Evolutionary conservation across 2,888 invertebrate genomes (phyloP), one percentile per base, ranked within the genome.

Genomic region (Ganaspis brasiliensis): DNA sequence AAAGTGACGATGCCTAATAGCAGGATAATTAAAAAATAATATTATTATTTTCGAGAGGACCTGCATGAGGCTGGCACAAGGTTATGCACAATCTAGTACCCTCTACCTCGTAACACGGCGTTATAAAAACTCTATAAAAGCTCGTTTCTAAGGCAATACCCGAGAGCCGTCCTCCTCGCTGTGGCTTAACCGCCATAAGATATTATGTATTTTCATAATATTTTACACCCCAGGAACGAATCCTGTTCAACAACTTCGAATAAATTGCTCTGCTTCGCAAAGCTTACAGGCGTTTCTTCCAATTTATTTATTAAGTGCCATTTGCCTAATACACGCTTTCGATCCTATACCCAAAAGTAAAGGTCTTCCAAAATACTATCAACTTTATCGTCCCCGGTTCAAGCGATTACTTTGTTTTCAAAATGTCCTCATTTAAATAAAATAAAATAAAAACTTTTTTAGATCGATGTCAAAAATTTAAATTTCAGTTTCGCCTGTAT

Each of bases 151-250:
- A 77, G 76, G 78, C 76, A 74, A 78, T 80, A 82, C 55, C 74
- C 40, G 71, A 56, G 63, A 75, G 71, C 71, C 72, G 49, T 75
- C 76, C 75, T 82, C 82, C 73, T 83, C 77, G 79, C 81, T 79
- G 77, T 72, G 82, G 85, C 82, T 88, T 86, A 85, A 87, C 84
- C 84, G 84, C 86, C 84, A 85, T 86, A 84, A 83, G 85, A 83
- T 83, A 86, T 85, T 87, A 87, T 82, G 84, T 85, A 87, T 88
- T 88, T 88, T 88, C 85, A 87, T 87, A 86, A 88, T 86, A 87
- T 85, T 87, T 88, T 86, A 87, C 84, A 85, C 79, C 76, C 79
- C 76, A 77, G 73, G 57, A 73, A 74, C 79, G 75, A 82, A 80
- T 82, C 82, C 75, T 77, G 76, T 80, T 49, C 70, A 24, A 57